Evolutionary conservation across 2,888 invertebrate genomes (phyloP).

Genomic region (Micropterix aruncella): DNA sequence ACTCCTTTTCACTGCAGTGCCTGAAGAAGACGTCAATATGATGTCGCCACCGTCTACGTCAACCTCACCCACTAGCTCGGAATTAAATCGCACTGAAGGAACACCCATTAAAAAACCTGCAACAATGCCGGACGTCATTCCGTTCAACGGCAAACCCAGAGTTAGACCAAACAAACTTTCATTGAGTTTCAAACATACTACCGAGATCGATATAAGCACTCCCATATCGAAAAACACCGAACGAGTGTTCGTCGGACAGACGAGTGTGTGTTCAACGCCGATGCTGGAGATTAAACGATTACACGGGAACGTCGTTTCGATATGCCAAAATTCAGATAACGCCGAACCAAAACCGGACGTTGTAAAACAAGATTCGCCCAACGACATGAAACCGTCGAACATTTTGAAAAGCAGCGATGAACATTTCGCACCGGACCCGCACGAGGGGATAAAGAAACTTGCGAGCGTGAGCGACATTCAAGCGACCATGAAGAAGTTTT

Average conservation of each 20-base stretch:
- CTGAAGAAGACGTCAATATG: slow-evolving; percentile 54
- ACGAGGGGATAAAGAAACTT: slow-evolving; percentile 30
- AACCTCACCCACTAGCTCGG: background rate
- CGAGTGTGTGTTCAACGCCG: slow-evolving; percentile 66
- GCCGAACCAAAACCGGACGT: slow-evolving; percentile 44
- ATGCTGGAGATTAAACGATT: slow-evolving; percentile 63
- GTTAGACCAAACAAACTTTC: slow-evolving; percentile 41
- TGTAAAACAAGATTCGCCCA: slow-evolving; percentile 33
- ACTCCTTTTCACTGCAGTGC: slow-evolving; percentile 68
- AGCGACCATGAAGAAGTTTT: slow-evolving; percentile 40
- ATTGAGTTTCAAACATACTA: slow-evolving; percentile 32
- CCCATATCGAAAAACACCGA: slow-evolving; percentile 31
- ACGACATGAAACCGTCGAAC: slow-evolving; percentile 2
- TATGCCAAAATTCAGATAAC: slow-evolving; percentile 49
- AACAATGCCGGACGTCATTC: slow-evolving; percentile 35
- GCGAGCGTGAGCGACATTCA: slow-evolving; percentile 51
- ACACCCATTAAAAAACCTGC: slow-evolving; percentile 17
- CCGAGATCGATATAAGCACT: slow-evolving; percentile 40
- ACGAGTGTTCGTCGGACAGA: slow-evolving; percentile 48
- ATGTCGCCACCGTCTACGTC: slow-evolving; percentile 27
- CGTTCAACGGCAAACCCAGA: slow-evolving; percentile 34
- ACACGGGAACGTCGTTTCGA: slow-evolving; percentile 58
- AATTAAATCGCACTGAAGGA: slow-evolving; percentile 13
- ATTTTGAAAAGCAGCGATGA: slow-evolving; percentile 17
- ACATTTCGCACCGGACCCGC: slow-evolving; percentile 18